Evolutionary conservation across 2,113 vertebrate genomes (phyloP).

Genomic region (Laterallus jamaicensis): DNA sequence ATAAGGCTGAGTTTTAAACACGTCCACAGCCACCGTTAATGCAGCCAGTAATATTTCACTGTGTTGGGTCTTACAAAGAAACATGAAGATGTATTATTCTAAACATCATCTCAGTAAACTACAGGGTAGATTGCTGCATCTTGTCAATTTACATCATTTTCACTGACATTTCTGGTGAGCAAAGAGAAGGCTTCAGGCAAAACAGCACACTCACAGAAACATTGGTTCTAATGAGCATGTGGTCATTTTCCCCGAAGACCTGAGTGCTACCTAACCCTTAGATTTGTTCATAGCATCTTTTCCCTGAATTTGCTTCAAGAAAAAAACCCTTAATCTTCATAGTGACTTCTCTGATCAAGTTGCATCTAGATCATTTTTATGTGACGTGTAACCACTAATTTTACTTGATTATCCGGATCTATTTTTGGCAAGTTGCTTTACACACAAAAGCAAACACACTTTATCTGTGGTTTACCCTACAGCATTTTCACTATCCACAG

Average conservation of each 20-base stretch:
- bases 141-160: conserved; percentile 60
- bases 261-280: neutral
- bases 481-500: neutral
- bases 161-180: conserved; percentile 40
- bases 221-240: conserved; percentile 37
- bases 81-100: neutral
- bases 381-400: neutral
- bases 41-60: neutral
- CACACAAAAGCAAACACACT: neutral
- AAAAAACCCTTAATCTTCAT: conserved; percentile 14
- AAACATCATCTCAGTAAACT: conserved; percentile 8
- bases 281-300: neutral
- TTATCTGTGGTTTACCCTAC: neutral
- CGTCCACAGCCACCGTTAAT: neutral
- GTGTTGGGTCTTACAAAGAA: neutral
- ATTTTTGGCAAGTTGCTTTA: neutral
- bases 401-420: neutral
- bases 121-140: neutral
- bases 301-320: neutral
- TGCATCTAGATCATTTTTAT: conserved; percentile 5
- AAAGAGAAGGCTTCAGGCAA: conserved; percentile 49
- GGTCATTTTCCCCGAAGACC: conserved; percentile 12
- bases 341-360: neutral
- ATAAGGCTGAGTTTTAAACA: neutral
- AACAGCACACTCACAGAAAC: conserved; percentile 3